Evolutionary conservation across 2,113 vertebrate species (phyloP).

Genomic region (Pardalotus punctatus): DNA sequence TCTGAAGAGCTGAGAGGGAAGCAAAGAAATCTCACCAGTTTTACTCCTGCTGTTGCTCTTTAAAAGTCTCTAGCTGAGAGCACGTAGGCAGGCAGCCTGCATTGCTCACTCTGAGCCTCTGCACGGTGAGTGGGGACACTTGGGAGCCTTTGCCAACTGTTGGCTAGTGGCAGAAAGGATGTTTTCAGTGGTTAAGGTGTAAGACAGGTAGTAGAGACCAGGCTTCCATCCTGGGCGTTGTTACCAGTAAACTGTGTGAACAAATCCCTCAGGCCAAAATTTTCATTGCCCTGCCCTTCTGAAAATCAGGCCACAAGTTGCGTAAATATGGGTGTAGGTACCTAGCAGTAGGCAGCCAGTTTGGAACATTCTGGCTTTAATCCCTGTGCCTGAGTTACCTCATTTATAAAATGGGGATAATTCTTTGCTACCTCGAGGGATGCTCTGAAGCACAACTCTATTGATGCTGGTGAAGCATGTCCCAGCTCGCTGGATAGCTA

Average conservation of each 20-base stretch:
- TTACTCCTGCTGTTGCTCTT: not conserved
- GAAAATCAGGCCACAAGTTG: constrained; percentile 55
- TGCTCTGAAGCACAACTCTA: constrained; percentile 19
- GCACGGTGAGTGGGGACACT: not conserved
- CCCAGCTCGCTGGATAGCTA: constrained; percentile 23
- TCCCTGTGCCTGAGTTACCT: constrained; percentile 33
- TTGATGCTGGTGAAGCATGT: constrained; percentile 43
- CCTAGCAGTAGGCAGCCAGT: constrained; percentile 26
- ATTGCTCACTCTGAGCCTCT: not conserved
- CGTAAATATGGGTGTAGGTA: constrained; percentile 53
- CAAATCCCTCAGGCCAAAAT: constrained; percentile 56
- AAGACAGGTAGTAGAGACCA: constrained; percentile 37
- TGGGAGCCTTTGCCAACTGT: not conserved
- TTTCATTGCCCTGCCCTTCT: constrained; percentile 60
- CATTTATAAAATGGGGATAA: constrained; percentile 33
- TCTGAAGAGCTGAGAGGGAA: not conserved
- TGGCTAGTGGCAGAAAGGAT: not conserved
- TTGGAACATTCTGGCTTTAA: constrained; percentile 50
- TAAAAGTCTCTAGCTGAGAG: not conserved
- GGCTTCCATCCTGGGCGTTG: not conserved
- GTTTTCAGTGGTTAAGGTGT: constrained; percentile 10
- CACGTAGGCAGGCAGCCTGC: not conserved
- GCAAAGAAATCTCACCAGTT: not conserved
- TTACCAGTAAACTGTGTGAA: constrained; percentile 46
- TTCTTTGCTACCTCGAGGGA: constrained; percentile 65